Evolutionary conservation across 2,113 vertebrate genomes (phyloP).

Genomic region (Anseranas semipalmata): DNA sequence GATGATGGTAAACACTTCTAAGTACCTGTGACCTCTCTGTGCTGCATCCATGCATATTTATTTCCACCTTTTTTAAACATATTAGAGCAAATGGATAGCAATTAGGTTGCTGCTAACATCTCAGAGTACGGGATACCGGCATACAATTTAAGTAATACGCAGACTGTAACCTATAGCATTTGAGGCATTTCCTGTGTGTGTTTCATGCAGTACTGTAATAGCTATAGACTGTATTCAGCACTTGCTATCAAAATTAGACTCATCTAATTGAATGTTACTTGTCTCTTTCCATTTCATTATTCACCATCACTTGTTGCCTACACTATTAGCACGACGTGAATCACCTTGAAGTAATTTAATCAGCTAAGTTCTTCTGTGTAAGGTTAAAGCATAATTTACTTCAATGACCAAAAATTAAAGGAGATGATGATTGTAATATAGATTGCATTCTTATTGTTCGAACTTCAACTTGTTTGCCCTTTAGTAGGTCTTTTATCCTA

Average conservation of each 20-base stretch:
- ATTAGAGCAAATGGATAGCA: neutral
- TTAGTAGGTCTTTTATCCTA: neutral
- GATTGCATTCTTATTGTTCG: neutral
- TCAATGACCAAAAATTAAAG: neutral
- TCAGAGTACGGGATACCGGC: neutral
- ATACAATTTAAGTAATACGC: neutral
- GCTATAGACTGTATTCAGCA: neutral
- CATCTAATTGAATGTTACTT: neutral
- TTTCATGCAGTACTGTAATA: neutral
- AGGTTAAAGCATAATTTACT: neutral
- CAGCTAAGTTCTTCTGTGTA: neutral
- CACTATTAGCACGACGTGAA: neutral
- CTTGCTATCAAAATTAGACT: neutral
- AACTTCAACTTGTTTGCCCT: neutral
- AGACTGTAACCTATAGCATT: neutral
- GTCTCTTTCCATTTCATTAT: slow-evolving; percentile 2
- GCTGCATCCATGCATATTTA: neutral
- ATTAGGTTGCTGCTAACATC: neutral
- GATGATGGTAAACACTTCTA: neutral
- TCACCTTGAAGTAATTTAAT: neutral
- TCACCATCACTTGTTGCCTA: neutral
- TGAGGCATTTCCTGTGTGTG: neutral
- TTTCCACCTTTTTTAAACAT: neutral
- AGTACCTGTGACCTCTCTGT: neutral
- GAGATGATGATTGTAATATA: neutral